Conservation (phyloP, 2,113 vertebrate genomes). For the Drymodes brunneopygia region DNA sequence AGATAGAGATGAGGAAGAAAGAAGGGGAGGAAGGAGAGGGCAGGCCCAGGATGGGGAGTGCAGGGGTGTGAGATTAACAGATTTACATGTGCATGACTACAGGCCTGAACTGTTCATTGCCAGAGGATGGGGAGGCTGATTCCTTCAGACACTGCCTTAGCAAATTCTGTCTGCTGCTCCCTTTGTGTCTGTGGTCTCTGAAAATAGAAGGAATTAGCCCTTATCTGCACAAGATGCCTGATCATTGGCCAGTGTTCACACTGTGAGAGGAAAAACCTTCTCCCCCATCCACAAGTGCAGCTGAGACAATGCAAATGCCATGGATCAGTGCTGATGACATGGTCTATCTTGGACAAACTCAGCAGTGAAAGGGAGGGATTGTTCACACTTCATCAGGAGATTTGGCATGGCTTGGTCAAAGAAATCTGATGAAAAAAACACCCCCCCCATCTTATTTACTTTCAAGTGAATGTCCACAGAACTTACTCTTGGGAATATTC, state of each 20-base stretch:
- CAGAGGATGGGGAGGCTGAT: not conserved
- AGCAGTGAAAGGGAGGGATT: not conserved
- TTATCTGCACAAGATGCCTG: not conserved
- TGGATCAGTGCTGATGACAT: not conserved
- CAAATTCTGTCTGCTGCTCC: not conserved
- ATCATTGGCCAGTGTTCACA: not conserved
- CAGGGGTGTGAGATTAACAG: not conserved
- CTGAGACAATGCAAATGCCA: not conserved
- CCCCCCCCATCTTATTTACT: not conserved
- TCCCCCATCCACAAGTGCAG: not conserved
- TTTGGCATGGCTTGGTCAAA: not conserved
- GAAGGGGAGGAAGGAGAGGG: not conserved
- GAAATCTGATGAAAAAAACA: not conserved
- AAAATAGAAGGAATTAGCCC: not conserved
- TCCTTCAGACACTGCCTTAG: not conserved
- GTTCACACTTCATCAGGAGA: not conserved
- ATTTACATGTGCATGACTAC: rapidly evolving
- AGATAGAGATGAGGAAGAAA: not conserved
- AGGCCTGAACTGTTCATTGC: not conserved
- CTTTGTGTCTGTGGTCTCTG: not conserved
- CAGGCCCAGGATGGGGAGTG: not conserved
- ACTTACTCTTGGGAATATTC: not conserved
- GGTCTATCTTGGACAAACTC: not conserved
- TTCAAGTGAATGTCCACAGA: not conserved
- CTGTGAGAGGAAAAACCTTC: not conserved